phyloP scores from a whole-genome alignment of 2,888 invertebrate genomes.

The Colletes collaris region DNA sequence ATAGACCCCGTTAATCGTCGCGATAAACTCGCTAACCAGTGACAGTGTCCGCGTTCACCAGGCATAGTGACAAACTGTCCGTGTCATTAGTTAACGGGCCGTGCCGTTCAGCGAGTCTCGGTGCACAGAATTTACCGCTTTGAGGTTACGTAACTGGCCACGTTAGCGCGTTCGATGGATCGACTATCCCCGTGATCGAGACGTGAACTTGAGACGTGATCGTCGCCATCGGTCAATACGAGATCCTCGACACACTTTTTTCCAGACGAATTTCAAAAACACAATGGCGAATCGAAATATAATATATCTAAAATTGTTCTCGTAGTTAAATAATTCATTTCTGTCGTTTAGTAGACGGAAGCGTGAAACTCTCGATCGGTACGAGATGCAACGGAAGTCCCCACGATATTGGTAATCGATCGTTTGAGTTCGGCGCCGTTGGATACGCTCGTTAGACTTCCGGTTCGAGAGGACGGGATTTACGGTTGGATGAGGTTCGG shows the following conservation, averaged over 20 bases:
- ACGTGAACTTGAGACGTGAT: too few species aligned
- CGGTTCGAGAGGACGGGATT: not conserved
- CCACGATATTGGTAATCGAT: not conserved
- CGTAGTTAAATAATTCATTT: too few species aligned
- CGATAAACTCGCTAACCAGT: slow-evolving; percentile 15
- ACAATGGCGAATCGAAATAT: too few species aligned
- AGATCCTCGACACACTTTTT: too few species aligned
- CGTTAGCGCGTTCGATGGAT: not conserved
- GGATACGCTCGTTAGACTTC: not conserved
- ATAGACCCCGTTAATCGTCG: not conserved
- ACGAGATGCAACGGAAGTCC: too few species aligned
- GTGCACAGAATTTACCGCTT: slow-evolving; percentile 31
- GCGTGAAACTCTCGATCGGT: too few species aligned
- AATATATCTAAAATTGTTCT: too few species aligned
- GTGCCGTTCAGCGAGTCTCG: slow-evolving; percentile 17
- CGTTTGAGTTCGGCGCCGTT: not conserved
- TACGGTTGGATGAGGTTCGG: slow-evolving; percentile 13
- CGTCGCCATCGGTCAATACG: too few species aligned
- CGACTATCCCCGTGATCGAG: not conserved
- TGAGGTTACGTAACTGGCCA: slow-evolving; percentile 17
- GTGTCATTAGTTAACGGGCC: slow-evolving; percentile 36
- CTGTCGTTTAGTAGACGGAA: too few species aligned
- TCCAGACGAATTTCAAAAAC: too few species aligned
- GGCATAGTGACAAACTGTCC: slow-evolving; percentile 19
- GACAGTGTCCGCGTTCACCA: not conserved